Evolutionary conservation across 2,113 vertebrate genomes (phyloP), one percentile per base, ranked within the genome.

Genomic region (Pao palembangensis): DNA sequence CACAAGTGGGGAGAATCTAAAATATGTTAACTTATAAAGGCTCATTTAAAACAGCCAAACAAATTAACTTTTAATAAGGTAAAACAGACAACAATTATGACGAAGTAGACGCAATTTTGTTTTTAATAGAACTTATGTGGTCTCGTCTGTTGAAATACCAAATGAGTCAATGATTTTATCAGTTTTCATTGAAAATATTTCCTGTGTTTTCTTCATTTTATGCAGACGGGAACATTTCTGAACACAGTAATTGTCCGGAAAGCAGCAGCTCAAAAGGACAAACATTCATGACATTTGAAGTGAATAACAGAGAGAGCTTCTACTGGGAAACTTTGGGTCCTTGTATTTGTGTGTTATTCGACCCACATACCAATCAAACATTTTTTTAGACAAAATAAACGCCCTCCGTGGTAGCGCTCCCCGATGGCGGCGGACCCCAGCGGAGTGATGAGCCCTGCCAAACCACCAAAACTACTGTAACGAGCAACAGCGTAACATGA

Each of bases 21-120:
- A 38, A 43, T 58, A 34, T 68, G 60, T 75, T 71, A 60, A 66
- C 52, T 59, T 38, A 34, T 16, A 70, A 64, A 79, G 77, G 75
- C 50, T 79, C 47, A 1, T 46, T 60, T 47, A 18, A 59, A 66
- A 59, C 67, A 79, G 50, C 76, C 43, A 67, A 48, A 51, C 28
- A 55, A 51, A 55, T 43, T 25, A 60, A 59, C 23, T 20, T 8
- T 34, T 34, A 11, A 12, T 12, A 10, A 28, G 25, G 5, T n/a
- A 28, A 28, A 28, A 38, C 34, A 38, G 10, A 38, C 34, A 38
- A 38, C 34, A 38, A 38, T 38, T 8, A 38, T 8, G 8, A 38
- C 8, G 3, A 8, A 38, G 34, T 11, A 28, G 4, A 28, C 4
- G 25, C 34, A 38, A 1, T 38, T 38, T 38, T 2, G 2, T 28